Evolutionary conservation across 2,888 invertebrate genomes (phyloP).

Genomic region (Megalurothrips usitatus): DNA sequence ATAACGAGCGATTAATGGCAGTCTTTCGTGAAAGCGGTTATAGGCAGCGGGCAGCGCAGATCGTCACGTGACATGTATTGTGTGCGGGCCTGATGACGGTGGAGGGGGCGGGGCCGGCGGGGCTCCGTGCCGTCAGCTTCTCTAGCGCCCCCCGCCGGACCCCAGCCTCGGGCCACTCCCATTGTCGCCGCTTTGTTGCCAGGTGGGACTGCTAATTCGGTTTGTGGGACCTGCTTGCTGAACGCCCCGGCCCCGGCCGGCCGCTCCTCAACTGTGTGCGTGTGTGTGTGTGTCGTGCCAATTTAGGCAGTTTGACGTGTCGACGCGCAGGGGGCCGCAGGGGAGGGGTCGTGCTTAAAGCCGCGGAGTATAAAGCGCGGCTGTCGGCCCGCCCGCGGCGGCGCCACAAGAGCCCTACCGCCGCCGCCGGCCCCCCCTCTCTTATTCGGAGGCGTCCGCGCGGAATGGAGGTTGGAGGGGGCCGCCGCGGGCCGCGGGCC

Average conservation of each 20-base stretch:
- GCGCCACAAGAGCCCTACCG: neutral
- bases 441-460: neutral
- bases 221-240: neutral
- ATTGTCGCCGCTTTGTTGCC: conserved; percentile 12
- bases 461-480: neutral
- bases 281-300: neutral
- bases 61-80: neutral
- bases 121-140: neutral
- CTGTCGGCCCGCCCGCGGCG: neutral
- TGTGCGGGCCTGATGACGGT: too few species aligned
- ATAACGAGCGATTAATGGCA: too few species aligned
- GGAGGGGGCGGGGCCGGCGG: neutral
- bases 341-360: neutral
- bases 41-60: neutral
- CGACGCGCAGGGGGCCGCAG: too few species aligned
- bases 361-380: neutral
- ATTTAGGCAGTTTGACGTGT: neutral
- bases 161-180: neutral
- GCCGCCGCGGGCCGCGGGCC: neutral
- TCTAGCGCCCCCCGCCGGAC: too few species aligned
- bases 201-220: conserved; percentile 16
- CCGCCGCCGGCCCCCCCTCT: neutral
- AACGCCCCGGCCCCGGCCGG: too few species aligned
- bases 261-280: neutral
- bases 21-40: neutral